These are phyloP conservation scores for Ophioderma brevispina DNA, from an alignment of 35 echinoderm and acorn worm genomes.

Conservation along the genomic window DNA sequence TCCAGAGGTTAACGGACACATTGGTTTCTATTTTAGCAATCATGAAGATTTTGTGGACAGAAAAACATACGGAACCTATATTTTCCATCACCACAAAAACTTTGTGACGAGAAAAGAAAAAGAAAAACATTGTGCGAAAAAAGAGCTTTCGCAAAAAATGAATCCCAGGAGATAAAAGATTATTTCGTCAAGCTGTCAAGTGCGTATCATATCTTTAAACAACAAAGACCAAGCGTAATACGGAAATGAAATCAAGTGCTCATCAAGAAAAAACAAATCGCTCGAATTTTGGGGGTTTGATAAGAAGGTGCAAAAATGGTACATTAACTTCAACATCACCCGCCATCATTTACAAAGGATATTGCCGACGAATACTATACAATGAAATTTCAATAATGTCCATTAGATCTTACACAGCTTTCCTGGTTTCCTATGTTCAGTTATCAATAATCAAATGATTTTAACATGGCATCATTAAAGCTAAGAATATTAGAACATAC, in stretches of 20 bases:
- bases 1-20: neutral
- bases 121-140: no score
- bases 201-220: constrained; percentile 22
- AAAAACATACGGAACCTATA: neutral
- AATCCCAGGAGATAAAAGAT: no score
- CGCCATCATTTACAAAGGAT: constrained; percentile 26
- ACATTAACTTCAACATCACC: neutral
- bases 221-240: neutral
- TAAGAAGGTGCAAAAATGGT: neutral
- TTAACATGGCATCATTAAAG: neutral
- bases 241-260: neutral
- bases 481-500: neutral
- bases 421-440: neutral
- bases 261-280: constrained; percentile 20
- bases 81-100: neutral
- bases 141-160: no score
- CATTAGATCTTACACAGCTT: constrained; percentile 18
- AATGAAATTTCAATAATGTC: neutral
- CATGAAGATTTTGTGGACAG: neutral
- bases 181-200: neutral
- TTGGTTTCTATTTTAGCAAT: neutral
- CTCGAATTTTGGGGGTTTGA: constrained; percentile 20
- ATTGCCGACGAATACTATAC: constrained; percentile 15
- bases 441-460: neutral
- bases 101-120: neutral